Percentiles rank a stretch among this genome's conserved stretches.
Conservation (phyloP, 2,888 invertebrate genomes). For the Drosophila bunnanda region DNA sequence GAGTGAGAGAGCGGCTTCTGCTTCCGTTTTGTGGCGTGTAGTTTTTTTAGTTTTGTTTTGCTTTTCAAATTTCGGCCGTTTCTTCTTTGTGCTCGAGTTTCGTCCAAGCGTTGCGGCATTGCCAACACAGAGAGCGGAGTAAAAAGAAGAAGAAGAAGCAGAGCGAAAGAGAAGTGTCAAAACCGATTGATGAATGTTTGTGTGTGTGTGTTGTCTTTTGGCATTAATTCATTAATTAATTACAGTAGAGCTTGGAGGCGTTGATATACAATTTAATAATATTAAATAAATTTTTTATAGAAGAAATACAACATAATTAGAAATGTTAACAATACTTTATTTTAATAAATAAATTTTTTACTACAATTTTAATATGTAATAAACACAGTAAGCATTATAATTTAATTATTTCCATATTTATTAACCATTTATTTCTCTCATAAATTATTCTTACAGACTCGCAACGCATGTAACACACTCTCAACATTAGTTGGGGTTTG, state of each 20-base stretch:
- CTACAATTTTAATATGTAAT: too few species aligned
- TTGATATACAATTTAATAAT: not conserved
- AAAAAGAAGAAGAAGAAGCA: slow-evolving; percentile 6
- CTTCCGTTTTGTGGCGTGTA: slow-evolving; percentile 55
- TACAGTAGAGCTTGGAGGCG: not conserved
- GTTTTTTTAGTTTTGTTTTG: slow-evolving; percentile 75
- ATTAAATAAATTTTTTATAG: too few species aligned
- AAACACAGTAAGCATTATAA: not conserved
- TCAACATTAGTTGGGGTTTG: slow-evolving; percentile 8
- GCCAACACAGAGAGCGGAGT: slow-evolving; percentile 55
- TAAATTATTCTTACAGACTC: slow-evolving; percentile 6
- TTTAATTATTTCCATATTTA: not conserved
- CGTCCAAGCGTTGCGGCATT: slow-evolving; percentile 53
- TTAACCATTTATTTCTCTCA: not conserved
- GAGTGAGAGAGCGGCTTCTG: slow-evolving; percentile 31
- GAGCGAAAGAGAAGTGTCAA: slow-evolving; percentile 8
- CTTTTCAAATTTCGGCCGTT: slow-evolving; percentile 65
- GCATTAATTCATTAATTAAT: not conserved
- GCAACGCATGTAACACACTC: slow-evolving; percentile 34
- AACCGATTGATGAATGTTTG: slow-evolving; percentile 17
- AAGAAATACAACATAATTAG: too few species aligned
- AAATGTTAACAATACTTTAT: too few species aligned
- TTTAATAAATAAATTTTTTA: too few species aligned
- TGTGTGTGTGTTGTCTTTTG: not conserved
- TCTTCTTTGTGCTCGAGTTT: slow-evolving; percentile 53